Evolutionary conservation across 2,113 vertebrate species (phyloP), one percentile per base, ranked within the genome.

Genomic region (Gavia stellata): DNA sequence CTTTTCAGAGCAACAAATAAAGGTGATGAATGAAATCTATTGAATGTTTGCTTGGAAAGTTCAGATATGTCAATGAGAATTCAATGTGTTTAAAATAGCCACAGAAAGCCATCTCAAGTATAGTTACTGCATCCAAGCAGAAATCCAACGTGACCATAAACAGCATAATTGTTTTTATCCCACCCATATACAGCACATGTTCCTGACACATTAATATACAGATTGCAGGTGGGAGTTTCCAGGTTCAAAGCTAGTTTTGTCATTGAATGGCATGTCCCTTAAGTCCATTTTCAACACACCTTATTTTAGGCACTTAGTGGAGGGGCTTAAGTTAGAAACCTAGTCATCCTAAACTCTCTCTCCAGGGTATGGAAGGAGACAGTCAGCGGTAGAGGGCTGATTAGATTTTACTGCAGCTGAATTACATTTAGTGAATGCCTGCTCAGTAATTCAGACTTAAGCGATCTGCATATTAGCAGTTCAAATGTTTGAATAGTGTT

Each of bases 191-290:
- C 63, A 92, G 67, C 44, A 66, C 55, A 62, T 62, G 56, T 84
- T 94, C 81, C 93, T 95, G 53, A 68, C 66, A 95, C 21, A 10
- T 56, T 90, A 88, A 80, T 88, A 82, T 17, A 68, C 67, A 93
- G 66, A 90, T 80, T 96, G 87, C 42, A 88, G 50, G 90, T 93
- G 79, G 93, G 87, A 80, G 88, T 88, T 96, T 90, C 58, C 63
- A 82, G 34, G 50, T 90, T 88, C 82, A 70, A 53, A 83, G 62
- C 59, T 80, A 71, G 58, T 83, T 95, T 88, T 83, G 58, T 56
- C 68, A 66, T 6, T 68, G 53, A 79, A 40, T 65, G 21, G 44
- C 85, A 72, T 33, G 58, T 80, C 75, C 66, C 53, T 75, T 73
- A 88, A 65, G 50, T 77, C 53, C 50, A 77, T 86, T 95, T 94